Percentiles rank a stretch among this genome's conserved stretches.
Conservation (phyloP, 2,888 invertebrate species). For the Endomychus coccineus region DNA sequence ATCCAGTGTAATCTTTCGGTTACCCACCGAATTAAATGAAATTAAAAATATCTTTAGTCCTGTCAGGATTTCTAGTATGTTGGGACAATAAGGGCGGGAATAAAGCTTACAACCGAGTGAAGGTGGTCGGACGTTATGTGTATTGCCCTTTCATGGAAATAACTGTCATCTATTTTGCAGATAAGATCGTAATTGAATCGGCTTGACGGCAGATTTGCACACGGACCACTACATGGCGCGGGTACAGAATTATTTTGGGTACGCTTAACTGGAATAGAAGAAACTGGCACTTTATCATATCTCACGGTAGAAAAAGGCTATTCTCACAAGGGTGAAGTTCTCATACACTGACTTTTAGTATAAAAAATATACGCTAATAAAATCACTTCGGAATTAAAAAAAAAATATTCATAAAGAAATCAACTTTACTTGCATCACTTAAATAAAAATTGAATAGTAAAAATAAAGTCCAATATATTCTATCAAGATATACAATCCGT, state of each 20-base stretch:
- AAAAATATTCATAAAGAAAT: too few relatives aligned
- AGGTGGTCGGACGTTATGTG: constrained; percentile 41
- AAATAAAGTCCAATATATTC: too few relatives aligned
- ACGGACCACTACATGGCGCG: constrained; percentile 24
- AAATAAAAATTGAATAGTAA: too few relatives aligned
- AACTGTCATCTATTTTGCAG: constrained; percentile 48
- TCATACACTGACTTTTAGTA: too few relatives aligned
- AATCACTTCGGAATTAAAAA: too few relatives aligned
- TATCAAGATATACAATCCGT: too few relatives aligned
- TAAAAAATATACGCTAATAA: too few relatives aligned
- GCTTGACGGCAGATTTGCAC: constrained; percentile 47
- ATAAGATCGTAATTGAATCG: constrained; percentile 48
- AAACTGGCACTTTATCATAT: too few relatives aligned
- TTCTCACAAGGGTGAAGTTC: too few relatives aligned
- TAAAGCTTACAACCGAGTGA: constrained; percentile 23
- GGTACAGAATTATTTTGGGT: constrained; percentile 13
- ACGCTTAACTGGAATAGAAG: too few relatives aligned
- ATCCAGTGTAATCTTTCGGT: constrained; percentile 34
- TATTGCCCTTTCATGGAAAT: constrained; percentile 46
- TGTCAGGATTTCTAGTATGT: constrained; percentile 33
- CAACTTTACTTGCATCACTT: too few relatives aligned
- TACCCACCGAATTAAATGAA: constrained; percentile 38
- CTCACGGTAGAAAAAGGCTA: too few relatives aligned
- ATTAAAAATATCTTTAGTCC: constrained; percentile 37
- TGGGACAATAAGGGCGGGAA: constrained; percentile 31